These are phyloP conservation scores for Suillia variegata DNA, from an alignment of 2,888 invertebrate genomes.

Conservation along the genomic window DNA sequence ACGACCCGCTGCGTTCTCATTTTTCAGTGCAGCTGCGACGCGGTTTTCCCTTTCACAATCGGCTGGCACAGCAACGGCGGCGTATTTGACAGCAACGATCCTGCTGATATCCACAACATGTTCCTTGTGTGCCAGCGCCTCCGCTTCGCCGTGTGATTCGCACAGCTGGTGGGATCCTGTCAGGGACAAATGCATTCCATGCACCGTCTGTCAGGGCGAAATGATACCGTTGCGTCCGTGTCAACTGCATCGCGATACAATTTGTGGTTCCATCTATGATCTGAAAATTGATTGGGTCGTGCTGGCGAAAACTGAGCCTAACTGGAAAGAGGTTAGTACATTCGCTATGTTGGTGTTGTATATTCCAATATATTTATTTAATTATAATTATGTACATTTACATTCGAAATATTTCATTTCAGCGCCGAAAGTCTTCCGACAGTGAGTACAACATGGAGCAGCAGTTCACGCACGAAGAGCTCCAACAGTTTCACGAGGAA, in stretches of 20 bases:
- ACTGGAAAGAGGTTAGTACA: conserved; percentile 58
- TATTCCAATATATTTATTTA: no score
- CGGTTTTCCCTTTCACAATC: conserved; percentile 16
- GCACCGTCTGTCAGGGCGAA: conserved; percentile 72
- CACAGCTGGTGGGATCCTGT: conserved; percentile 74
- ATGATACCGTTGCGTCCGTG: conserved; percentile 74
- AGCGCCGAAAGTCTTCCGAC: conserved; percentile 57
- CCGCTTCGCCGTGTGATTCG: conserved; percentile 63
- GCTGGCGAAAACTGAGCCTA: conserved; percentile 61
- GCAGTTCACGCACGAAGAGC: conserved; percentile 50
- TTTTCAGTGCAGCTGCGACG: conserved; percentile 1
- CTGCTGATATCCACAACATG: conserved; percentile 52
- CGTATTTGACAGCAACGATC: conserved; percentile 43
- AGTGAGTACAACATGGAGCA: conserved; percentile 42
- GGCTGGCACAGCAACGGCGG: conserved; percentile 28
- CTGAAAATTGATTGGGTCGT: conserved; percentile 70
- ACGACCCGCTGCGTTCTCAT: conserved; percentile 9
- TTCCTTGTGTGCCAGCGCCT: conserved; percentile 43
- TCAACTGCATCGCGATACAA: conserved; percentile 75
- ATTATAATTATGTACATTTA: neutral
- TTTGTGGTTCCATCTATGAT: conserved; percentile 73
- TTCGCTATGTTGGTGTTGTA: no score
- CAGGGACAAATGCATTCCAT: conserved; percentile 70
- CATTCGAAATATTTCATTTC: no score
- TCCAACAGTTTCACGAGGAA: conserved; percentile 54